Base-by-base conservation (phyloP, 2,113 vertebrate genomes). In the Sorex fumeus region DNA sequence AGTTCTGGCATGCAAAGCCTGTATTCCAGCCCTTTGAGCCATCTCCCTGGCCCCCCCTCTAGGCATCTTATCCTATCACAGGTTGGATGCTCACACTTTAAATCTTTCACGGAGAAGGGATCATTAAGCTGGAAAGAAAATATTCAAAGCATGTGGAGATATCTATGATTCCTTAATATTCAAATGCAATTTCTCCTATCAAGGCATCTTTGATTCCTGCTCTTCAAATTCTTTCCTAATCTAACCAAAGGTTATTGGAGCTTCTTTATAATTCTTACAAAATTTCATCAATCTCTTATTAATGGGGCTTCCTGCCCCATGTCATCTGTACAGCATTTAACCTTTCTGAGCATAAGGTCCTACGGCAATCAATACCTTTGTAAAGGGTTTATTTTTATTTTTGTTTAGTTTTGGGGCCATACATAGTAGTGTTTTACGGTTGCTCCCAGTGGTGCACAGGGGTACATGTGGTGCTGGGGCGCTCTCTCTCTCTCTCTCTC, bases 241-340 rank as follows among this genome's bases (percentile, higher is more conserved):
- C 62, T 70, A 94, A 91, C 50, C 12, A 64, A 28, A 9, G 85
- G 13, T n/a, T 64, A 27, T 32, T 71, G 27, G 8, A 71, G 32
- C 50, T 86, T 81, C 81, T 85, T 86, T 43, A 64, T 47, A 62
- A 30, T 81, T 78, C n/a, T 83, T 83, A 32, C 40, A 83, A 92
- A 91, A 43, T 32, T 45, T 45, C 25, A 82, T 90, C 50, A 23
- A 30, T 76, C 23, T 83, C 77, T 94, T 93, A 76, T 57, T 82
- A 60, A 87, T 87, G 67, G 11, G 4, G 40, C 36, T 84, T 77
- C 15, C 32, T 70, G 60, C 8, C 19, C 34, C 6, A 67, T 78
- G 50, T 3, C 74, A 74, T 13, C 19, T 4, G 16, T 72, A 19
- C 78, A 27, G 36, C 71, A 77, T 72, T 91, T 43, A 82, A 74